These are phyloP conservation scores for Dicranocentrus wangi DNA, from an alignment of 2,888 invertebrate species.

Conservation along the genomic window DNA sequence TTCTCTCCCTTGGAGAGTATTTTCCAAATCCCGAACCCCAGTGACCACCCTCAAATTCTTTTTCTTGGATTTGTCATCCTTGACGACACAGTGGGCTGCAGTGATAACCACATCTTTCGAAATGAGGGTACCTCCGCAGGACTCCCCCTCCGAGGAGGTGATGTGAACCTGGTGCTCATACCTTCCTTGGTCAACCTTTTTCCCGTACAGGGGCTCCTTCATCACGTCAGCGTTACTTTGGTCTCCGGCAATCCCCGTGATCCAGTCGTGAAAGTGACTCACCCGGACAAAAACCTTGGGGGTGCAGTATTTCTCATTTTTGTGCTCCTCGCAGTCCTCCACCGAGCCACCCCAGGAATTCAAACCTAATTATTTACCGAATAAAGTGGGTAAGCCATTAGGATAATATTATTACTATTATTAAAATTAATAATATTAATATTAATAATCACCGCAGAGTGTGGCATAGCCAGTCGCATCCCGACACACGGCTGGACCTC, in stretches of 20 bases:
- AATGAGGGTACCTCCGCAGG: constrained; percentile 51
- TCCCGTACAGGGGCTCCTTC: constrained; percentile 34
- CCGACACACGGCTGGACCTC: constrained; percentile 45
- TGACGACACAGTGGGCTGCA: constrained; percentile 42
- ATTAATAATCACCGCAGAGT: too few relatives aligned
- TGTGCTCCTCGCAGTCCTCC: too few relatives aligned
- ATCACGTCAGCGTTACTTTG: not conserved
- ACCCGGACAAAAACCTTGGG: constrained; percentile 29
- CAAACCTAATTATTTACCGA: too few relatives aligned
- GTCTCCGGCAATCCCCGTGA: constrained; percentile 28
- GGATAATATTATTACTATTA: too few relatives aligned
- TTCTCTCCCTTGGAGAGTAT: not conserved
- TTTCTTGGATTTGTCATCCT: too few relatives aligned
- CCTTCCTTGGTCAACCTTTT: not conserved
- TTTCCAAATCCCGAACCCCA: too few relatives aligned
- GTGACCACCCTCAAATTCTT: too few relatives aligned
- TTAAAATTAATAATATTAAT: too few relatives aligned
- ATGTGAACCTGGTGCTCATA: constrained; percentile 44
- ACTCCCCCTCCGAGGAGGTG: constrained; percentile 10
- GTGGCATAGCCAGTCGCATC: constrained; percentile 7
- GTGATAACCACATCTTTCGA: constrained; percentile 31
- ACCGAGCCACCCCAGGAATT: constrained; percentile 36
- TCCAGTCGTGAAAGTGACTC: constrained; percentile 35
- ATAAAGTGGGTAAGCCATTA: too few relatives aligned
- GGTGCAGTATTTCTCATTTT: constrained; percentile 21